Base-by-base conservation (phyloP, 2,113 vertebrate genomes). In the Phalacrocorax brasilianus region DNA sequence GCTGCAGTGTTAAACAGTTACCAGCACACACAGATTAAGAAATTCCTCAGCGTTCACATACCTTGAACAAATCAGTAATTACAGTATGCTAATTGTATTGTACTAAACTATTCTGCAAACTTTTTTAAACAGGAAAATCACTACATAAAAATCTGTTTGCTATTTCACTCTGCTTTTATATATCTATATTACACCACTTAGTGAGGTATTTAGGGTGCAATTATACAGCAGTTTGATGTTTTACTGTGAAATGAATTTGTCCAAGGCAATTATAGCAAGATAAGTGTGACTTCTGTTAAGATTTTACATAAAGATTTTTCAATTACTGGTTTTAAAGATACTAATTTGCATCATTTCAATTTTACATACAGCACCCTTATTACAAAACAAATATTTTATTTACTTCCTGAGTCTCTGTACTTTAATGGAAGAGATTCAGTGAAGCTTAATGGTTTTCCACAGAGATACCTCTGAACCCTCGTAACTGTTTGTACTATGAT, bases 11-110 rank as follows among this genome's bases (percentile, higher is more conserved):
- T 85, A 78, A 96, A 95, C 84, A 65, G 85, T 75, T 96, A 82
- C 83, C 91, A 93, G 93, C 95, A 94, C 77, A 91, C 49, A 65
- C 27, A 2, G 8, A 85, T 9, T 47, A 77, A 94, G 89, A 88
- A 93, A 95, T 80, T 95, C 92, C 93, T 93, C 94, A 55, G 91
- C 91, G 88, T 93, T 93, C 81, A 85, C 88, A 96, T 89, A 96
- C 79, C 80, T 95, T 96, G 92, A 96, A 58, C 75, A 71, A 93
- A 96, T 89, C 96, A 44, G 77, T 97, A 96, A 97, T 92, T 91
- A 91, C 94, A 95, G 93, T 95, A 94, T 92, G 95, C 95, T 96
- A 94, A 97, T 95, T 94, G 96, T 97, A 91, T 93, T 96, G 96
- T 96, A 97, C 94, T 87, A 82, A 97, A 95, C 93, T 92, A 92